These are phyloP conservation scores for Peribatodes rhomboidaria DNA, from an alignment of 2,888 invertebrate species.

Conservation along the genomic window DNA sequence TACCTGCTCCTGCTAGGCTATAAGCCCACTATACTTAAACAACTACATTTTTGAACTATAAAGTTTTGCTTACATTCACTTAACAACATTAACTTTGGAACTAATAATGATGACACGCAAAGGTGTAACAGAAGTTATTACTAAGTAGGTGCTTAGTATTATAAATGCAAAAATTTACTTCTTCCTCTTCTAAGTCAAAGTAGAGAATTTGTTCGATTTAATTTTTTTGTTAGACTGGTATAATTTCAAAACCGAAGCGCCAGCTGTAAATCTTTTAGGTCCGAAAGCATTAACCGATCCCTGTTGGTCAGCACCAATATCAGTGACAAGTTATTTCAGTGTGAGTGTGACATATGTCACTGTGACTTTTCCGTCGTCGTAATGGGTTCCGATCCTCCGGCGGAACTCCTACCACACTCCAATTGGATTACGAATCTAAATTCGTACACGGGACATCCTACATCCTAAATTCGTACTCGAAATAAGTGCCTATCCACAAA, in stretches of 20 bases:
- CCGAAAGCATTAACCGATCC: not conserved
- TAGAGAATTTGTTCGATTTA: not conserved
- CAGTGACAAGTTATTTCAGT: not conserved
- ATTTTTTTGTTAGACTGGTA: not conserved
- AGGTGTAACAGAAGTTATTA: too few relatives aligned
- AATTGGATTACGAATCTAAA: constrained; percentile 70
- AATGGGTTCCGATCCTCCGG: constrained; percentile 34
- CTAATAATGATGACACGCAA: too few relatives aligned
- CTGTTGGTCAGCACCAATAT: not conserved
- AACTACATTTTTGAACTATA: not conserved
- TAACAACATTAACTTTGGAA: not conserved
- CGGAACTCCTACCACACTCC: constrained; percentile 55
- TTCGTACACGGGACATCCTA: constrained; percentile 28
- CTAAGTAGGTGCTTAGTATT: too few relatives aligned
- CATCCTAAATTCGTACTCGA: constrained; percentile 51
- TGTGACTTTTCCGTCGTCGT: not conserved
- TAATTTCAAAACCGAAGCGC: not conserved
- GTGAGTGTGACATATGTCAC: not conserved
- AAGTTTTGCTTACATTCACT: not conserved
- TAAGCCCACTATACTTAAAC: constrained; percentile 37
- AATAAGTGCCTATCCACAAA: constrained; percentile 48
- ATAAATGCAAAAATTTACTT: too few relatives aligned
- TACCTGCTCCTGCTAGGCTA: constrained; percentile 56
- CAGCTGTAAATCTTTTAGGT: not conserved
- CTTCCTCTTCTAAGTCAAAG: not conserved